Conservation (phyloP, 2,888 invertebrate genomes). For the Tanaodytes sp. region DNA sequence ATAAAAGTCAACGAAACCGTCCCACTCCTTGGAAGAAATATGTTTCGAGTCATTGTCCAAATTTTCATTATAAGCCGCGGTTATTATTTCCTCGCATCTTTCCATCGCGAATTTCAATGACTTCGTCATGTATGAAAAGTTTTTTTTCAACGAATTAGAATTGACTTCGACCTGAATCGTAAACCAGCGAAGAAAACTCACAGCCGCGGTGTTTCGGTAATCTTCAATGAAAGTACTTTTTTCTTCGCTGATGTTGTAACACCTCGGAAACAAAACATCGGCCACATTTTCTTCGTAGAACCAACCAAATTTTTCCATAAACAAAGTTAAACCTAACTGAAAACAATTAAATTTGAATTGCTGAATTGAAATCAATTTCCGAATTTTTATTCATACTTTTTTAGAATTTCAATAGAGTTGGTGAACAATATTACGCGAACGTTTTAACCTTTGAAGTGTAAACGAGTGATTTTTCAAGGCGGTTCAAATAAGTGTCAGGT, state of each 20-base stretch:
- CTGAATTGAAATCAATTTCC: too few relatives aligned
- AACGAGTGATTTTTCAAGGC: slow-evolving; percentile 63
- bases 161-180: slow-evolving; percentile 62
- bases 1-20: slow-evolving; percentile 79
- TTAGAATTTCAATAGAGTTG: too few relatives aligned
- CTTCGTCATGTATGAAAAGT: slow-evolving; percentile 70
- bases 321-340: slow-evolving; percentile 66
- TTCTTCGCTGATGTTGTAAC: slow-evolving; percentile 77
- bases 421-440: too few relatives aligned
- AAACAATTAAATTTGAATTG: too few relatives aligned
- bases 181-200: slow-evolving; percentile 82
- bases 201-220: slow-evolving; percentile 85
- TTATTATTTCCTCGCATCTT: slow-evolving; percentile 80
- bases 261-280: slow-evolving; percentile 81
- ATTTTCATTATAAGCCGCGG: slow-evolving; percentile 74
- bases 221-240: slow-evolving; percentile 80
- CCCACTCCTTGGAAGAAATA: slow-evolving; percentile 76
- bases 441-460: slow-evolving; percentile 67
- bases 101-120: slow-evolving; percentile 81
- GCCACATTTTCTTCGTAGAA: slow-evolving; percentile 76
- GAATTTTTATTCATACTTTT: too few relatives aligned
- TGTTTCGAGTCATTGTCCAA: slow-evolving; percentile 75
- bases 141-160: slow-evolving; percentile 45
- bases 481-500: slow-evolving; percentile 60
- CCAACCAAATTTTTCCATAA: slow-evolving; percentile 78